Evolutionary conservation across 2,888 invertebrate species (phyloP).

Genomic region (Xylota segnis): DNA sequence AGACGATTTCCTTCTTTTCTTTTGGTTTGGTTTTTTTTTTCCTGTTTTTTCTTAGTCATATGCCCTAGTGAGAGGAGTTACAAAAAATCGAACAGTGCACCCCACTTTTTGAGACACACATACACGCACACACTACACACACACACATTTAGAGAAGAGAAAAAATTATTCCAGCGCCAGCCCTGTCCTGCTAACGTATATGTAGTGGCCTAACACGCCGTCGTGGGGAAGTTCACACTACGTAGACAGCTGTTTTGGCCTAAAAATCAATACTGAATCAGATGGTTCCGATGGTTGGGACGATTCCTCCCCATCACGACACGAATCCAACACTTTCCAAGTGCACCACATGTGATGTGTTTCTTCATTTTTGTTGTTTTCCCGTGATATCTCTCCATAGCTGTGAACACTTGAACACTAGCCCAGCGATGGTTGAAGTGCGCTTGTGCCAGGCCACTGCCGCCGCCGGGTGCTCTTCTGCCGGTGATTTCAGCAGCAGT

Average conservation of each 20-base stretch:
- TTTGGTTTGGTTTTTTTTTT: background rate
- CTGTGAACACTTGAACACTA: conserved; percentile 9
- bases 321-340: conserved; percentile 48
- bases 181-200: conserved; percentile 33
- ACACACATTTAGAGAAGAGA: background rate
- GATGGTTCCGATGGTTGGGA: conserved; percentile 51
- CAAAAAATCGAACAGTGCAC: conserved; percentile 78
- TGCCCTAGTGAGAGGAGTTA: conserved; percentile 60
- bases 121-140: background rate
- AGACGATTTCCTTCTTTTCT: background rate
- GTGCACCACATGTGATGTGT: conserved; percentile 71
- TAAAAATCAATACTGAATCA: conserved; percentile 73
- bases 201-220: conserved; percentile 46
- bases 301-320: no score
- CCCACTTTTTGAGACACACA: conserved; percentile 69
- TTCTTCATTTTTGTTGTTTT: conserved; percentile 39
- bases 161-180: conserved; percentile 43
- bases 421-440: conserved; percentile 14
- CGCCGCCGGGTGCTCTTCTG: conserved; percentile 35
- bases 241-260: conserved; percentile 65
- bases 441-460: conserved; percentile 70
- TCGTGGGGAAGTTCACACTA: conserved; percentile 61
- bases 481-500: conserved; percentile 48
- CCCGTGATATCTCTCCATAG: background rate
- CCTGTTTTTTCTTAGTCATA: conserved; percentile 5